Conservation (phyloP, 1,140 invertebrate species). For the Pentalonia nigronervosa region DNA sequence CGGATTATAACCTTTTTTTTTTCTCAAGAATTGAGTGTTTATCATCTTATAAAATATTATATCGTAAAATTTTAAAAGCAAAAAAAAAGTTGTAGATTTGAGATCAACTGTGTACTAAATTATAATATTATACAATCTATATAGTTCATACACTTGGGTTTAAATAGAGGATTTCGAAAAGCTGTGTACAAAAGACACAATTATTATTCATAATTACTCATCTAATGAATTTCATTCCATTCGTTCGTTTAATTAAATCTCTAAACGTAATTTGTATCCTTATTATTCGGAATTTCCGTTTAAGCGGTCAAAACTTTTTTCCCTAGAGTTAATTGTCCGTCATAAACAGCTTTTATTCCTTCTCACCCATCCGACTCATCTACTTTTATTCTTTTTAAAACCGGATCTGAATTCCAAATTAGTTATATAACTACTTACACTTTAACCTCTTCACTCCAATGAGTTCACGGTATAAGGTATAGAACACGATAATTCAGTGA, state of each 20-base stretch:
- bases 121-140: background rate
- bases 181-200: background rate
- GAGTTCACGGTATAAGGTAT: background rate
- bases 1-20: no score
- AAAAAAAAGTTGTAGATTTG: background rate
- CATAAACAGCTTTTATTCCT: conserved; percentile 27
- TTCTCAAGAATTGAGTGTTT: background rate
- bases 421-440: conserved; percentile 52
- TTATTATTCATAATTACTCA: conserved; percentile 6
- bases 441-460: conserved; percentile 14
- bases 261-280: conserved; percentile 46
- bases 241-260: conserved; percentile 41
- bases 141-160: background rate
- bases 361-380: background rate
- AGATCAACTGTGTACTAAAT: background rate
- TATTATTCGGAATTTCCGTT: conserved; percentile 53
- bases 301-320: conserved; percentile 53
- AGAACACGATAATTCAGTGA: background rate
- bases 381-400: conserved; percentile 51
- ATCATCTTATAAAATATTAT: background rate
- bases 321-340: conserved; percentile 35
- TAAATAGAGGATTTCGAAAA: background rate
- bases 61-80: background rate
- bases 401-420: conserved; percentile 54
- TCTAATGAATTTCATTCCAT: conserved; percentile 4